Evolutionary conservation across 2,888 invertebrate genomes (phyloP), one percentile per base, ranked within the genome.

Genomic region (Chrysotoxum bicinctum): DNA sequence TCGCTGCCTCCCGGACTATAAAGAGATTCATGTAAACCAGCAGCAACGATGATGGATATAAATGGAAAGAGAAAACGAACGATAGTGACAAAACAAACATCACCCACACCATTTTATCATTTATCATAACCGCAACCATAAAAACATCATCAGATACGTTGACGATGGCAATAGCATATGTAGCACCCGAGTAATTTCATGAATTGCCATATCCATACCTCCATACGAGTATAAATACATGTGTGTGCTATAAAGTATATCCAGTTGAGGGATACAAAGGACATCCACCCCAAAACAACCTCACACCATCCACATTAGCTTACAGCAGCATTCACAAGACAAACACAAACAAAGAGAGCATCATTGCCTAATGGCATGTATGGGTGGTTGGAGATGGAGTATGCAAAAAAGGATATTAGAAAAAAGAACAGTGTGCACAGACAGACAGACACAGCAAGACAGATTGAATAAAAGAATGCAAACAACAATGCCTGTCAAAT

Each of bases 91-190:
- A 40, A 56, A 54, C 40, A 64, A 62, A 74, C 78, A 83, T 37
- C 45, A 23, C 68, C 68, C 74, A 62, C 69, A 62, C 64, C 52
- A 19, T 48, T 16, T 62, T 23, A 81, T 77, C 85, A 85, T 85
- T 85, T 81, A 85, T 85, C 85, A 85, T 81, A 85, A 85, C 85
- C 85, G 56, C 81, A 85, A 52, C 85, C 85, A 85, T 85, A 81
- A 85, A 85, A 85, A 85, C 81, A 81, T 85, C 85, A 85, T 85
- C 85, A 85, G 76, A 85, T 81, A 76, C 68, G 73, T 81, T 76
- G 85, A 81, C 81, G 81, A 73, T 64, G 81, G 76, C 66, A 73
- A 81, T 73, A 81, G 81, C 85, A 85, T 81, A 85, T 85, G 85
- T 81, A 81, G 85, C 81, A 64, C 43, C 73, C 56, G 69, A 73